Conservation (phyloP, 2,888 invertebrate genomes). For the Xanthorhoe spadicearia region DNA sequence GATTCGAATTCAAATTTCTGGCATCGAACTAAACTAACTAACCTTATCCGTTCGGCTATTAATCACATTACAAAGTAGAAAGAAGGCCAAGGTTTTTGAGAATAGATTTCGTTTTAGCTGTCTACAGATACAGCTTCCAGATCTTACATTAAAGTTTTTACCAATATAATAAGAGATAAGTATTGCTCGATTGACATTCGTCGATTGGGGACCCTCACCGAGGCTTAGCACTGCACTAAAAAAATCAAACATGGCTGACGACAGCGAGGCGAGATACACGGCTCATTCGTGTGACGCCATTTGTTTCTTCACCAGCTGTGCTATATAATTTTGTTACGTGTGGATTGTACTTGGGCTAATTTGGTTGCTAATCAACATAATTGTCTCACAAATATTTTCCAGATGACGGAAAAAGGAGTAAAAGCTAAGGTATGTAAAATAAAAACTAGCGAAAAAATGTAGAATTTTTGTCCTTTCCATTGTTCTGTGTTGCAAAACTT, state of each 20-base stretch:
- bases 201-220: no score
- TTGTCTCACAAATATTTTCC: slow-evolving; percentile 19
- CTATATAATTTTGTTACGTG: slow-evolving; percentile 24
- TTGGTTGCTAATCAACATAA: slow-evolving; percentile 10
- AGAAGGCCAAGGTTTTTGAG: no score
- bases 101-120: no score
- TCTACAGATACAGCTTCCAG: no score
- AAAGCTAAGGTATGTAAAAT: slow-evolving; percentile 67
- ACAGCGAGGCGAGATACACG: neutral
- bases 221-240: neutral
- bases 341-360: slow-evolving; percentile 13
- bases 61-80: no score
- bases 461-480: slow-evolving; percentile 54
- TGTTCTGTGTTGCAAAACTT: slow-evolving; percentile 58
- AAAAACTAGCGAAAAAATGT: slow-evolving; percentile 24
- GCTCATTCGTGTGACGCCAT: slow-evolving; percentile 45
- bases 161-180: no score
- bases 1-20: no score
- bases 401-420: slow-evolving; percentile 67
- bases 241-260: neutral
- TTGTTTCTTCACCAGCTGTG: slow-evolving; percentile 50
- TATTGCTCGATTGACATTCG: no score
- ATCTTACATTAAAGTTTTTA: no score
- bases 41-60: no score
- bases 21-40: no score